Evolutionary conservation across 2,888 invertebrate species (phyloP), one percentile per base, ranked within the genome.

Genomic region (Nasonovia ribisnigri): DNA sequence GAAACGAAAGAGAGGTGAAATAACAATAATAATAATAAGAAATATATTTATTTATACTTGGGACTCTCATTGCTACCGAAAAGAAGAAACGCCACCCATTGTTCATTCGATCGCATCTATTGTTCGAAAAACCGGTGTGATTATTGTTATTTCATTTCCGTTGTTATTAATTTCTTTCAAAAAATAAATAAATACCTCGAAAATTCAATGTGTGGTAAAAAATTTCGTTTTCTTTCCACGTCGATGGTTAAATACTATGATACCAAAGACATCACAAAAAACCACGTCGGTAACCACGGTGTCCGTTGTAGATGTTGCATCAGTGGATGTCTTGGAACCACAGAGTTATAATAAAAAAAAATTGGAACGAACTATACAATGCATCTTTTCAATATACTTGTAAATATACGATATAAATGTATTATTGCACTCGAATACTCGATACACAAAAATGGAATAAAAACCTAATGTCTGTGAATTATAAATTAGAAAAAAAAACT

Each of bases 81-180:
- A 60, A 92, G 24, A 86, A 46, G 36, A 86, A 87, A 87, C 36
- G 36, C 48, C 87, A 42, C 16, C 29, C 48, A 87, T 92, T 92
- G 87, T 54, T 87, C 67, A 26, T 86, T 60, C 86, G 36, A 87
- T 92, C 36, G 60, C 36, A 1, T 48, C 36, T 60, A 48, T 92
- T 92, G 60, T 91, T 60, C 1, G 8, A 26, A 24, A 8, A 26
- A 16, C 20, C 60, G 5, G 86, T 87, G 92, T 29, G 48, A 87
- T 92, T 92, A 87, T 67, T 48, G 11, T 67, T 92, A 87, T 92
- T 87, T 46, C 26, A 36, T 92, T 86, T 86, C 20, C 84, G 24
- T 84, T 84, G 42, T 51, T 54, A 91, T 84, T 90, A 90, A 77
- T 51, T 57, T 89, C 42, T 86, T 86, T 86, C 10, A 86, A 46